Conservation (phyloP, 2,113 vertebrate species). For the Phoxinus phoxinus region DNA sequence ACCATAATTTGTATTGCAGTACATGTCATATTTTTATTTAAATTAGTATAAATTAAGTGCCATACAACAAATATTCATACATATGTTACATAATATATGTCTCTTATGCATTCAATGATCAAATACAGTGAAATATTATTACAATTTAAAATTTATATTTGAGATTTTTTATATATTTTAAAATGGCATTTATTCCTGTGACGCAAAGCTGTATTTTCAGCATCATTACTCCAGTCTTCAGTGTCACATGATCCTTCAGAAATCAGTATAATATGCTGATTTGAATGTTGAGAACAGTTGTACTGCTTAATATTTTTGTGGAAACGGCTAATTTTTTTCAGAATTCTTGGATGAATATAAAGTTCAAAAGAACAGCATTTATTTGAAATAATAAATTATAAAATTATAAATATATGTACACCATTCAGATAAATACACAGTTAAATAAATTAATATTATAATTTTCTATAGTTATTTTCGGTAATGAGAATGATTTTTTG, state of each 20-base stretch:
- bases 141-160: neutral
- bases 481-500: neutral
- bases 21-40: neutral
- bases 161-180: neutral
- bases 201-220: neutral
- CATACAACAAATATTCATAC: no score
- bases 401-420: neutral
- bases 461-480: neutral
- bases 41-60: no score
- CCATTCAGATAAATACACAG: neutral
- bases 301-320: neutral
- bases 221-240: neutral
- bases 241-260: neutral
- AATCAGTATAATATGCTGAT: neutral
- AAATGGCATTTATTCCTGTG: neutral
- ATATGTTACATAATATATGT: no score
- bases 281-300: neutral
- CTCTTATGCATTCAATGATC: no score
- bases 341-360: neutral
- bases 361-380: neutral
- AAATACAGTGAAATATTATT: neutral
- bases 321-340: neutral
- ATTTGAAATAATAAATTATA: neutral
- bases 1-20: neutral
- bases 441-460: neutral